phyloP scores from a whole-genome alignment of 2,797 vertebrate genomes.

The Ctenochaetus hawaiiensis region DNA sequence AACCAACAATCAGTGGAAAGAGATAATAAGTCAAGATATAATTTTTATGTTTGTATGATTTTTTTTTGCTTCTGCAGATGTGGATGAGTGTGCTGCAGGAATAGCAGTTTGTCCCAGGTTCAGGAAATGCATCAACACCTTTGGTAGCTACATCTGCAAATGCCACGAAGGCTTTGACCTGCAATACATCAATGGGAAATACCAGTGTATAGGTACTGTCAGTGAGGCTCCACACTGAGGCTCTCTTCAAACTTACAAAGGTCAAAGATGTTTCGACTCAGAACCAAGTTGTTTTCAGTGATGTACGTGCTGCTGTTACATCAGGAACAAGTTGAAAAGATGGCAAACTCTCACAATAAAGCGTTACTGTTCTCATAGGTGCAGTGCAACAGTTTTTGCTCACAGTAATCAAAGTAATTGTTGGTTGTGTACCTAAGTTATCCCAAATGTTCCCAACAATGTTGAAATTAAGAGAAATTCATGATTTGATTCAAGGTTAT shows the following conservation, averaged over 20 bases:
- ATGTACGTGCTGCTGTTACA: not conserved
- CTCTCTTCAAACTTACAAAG: conserved; percentile 15
- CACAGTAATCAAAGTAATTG: not conserved
- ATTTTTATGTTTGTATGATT: not conserved
- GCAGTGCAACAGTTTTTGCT: not conserved
- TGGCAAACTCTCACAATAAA: not conserved
- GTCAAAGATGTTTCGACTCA: conserved; percentile 14
- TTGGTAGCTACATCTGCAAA: conserved; percentile 98
- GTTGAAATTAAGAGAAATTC: too few relatives aligned
- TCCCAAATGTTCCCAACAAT: too few relatives aligned
- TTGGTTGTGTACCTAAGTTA: too few relatives aligned
- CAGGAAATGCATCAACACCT: conserved; percentile 96
- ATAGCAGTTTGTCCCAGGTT: conserved; percentile 91
- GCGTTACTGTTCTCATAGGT: not conserved
- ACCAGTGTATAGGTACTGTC: conserved; percentile 93
- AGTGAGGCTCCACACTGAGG: conserved; percentile 20
- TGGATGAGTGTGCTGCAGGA: conserved; percentile 93
- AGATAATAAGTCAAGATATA: too few relatives aligned
- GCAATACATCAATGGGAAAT: conserved; percentile 95
- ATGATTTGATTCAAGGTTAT: too few relatives aligned
- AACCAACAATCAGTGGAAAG: not conserved
- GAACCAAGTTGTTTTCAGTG: conserved; percentile 16
- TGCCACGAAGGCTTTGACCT: conserved; percentile 95
- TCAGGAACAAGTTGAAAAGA: conserved; percentile 1
- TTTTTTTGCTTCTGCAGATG: conserved; percentile 83